Conservation (phyloP, 2,113 vertebrate genomes). For the Boulengeromyrus knoepffleri region DNA sequence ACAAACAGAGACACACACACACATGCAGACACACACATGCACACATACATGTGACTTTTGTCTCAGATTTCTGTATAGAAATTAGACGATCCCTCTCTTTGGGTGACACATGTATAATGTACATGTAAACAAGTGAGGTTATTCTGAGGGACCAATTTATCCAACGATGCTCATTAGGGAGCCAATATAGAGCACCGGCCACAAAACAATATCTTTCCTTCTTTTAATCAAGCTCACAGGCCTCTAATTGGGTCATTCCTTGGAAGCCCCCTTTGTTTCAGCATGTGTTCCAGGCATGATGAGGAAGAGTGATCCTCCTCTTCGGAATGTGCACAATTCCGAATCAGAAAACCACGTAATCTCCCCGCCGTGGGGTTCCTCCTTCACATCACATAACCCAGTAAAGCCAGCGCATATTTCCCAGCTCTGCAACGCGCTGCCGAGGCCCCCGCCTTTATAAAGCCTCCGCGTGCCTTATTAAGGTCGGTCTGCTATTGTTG, state of each 20-base stretch:
- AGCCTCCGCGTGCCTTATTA: neutral
- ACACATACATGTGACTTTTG: neutral
- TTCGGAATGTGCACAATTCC: neutral
- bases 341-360: neutral
- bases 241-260: neutral
- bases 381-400: neutral
- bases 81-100: neutral
- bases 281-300: neutral
- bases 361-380: neutral
- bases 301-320: neutral
- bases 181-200: neutral
- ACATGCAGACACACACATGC: neutral
- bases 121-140: neutral
- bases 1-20: neutral
- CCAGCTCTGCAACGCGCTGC: neutral
- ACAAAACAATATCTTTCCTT: no score
- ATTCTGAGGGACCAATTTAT: neutral
- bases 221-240: neutral
- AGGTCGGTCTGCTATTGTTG: neutral
- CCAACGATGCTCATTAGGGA: neutral
- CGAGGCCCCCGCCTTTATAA: neutral
- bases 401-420: neutral
- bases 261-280: neutral
- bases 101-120: neutral
- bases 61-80: neutral